Evolutionary conservation across 2,113 vertebrate species (phyloP), one percentile per base, ranked within the genome.

Genomic region (Oncorhynchus gorbuscha): DNA sequence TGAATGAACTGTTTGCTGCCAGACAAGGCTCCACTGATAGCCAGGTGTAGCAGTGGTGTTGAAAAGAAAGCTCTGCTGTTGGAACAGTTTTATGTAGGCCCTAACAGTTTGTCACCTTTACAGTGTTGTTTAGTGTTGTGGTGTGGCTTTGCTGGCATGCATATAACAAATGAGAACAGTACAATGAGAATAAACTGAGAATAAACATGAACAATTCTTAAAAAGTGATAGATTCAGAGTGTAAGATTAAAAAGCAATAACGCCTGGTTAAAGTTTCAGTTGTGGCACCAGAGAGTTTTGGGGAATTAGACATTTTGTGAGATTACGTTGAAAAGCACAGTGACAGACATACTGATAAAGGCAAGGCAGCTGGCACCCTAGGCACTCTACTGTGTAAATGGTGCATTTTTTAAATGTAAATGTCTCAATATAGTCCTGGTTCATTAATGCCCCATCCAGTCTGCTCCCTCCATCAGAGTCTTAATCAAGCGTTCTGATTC

Each of bases 181-280:
- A 45, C 6, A 35, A 35, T 35, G 35, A 35, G 6, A 35, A 35
- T 35, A 7, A 35, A 35, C 11, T 76, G 68, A 82, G 77, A 91
- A 89, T 89, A 89, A 89, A 89, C 83, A 89, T 70, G 3, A 74
- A 73, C 9, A 84, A 80, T 76, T 86, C 71, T 85, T 80, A 70
- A 77, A 35, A 80, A 86, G 74, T 73, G 11, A 28, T 72, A 85
- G 79, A 88, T 87, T 87, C 14, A 13, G 67, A 13, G 67, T 9
- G 73, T 76, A 72, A 84, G 81, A 87, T 89, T 86, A 86, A 91
- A 91, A 86, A 87, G 81, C 81, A 83, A 80, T 79, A 72, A 78
- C 80, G 80, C 75, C 79, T 76, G 66, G 80, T 91, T 85, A 91
- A 92, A 90, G 71, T 89, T 93, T 86, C 32, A 91, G 90, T 82